Conservation (phyloP, 1,140 invertebrate species). For the Chionoecetes opilio region DNA sequence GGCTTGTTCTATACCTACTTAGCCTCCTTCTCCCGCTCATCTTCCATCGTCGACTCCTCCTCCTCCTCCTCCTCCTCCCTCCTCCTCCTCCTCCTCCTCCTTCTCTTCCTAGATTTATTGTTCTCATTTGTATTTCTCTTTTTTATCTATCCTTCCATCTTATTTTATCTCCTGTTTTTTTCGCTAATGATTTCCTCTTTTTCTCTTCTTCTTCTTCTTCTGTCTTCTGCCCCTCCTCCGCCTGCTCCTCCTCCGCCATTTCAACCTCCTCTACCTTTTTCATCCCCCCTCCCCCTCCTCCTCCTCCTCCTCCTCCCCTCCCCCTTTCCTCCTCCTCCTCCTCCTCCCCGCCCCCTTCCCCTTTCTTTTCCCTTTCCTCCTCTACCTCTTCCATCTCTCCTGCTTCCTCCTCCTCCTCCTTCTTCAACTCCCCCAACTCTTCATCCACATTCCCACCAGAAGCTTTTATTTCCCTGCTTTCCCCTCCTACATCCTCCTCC, state of each 20-base stretch:
- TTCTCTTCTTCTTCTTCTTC: neutral
- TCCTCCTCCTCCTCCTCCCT: neutral
- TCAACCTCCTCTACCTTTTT: neutral
- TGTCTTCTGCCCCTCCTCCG: neutral
- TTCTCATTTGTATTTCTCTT: neutral
- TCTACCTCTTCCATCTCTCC: neutral
- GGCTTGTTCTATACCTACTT: neutral
- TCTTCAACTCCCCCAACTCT: neutral
- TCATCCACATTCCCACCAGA: neutral
- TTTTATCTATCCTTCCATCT: neutral
- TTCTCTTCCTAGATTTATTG: neutral
- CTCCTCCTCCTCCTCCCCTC: neutral
- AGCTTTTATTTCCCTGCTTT: neutral
- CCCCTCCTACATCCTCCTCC: neutral
- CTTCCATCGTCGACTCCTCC: neutral
- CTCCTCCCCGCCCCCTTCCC: neutral
- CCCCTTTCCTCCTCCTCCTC: neutral
- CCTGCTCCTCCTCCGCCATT: too few relatives aligned
- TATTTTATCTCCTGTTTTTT: neutral
- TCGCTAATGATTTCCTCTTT: neutral
- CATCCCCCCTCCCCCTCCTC: too few relatives aligned
- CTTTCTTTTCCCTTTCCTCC: neutral
- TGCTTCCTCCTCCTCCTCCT: too few relatives aligned
- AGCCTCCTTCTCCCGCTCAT: neutral
- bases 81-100: slow-evolving; percentile 32